Evolutionary conservation across 92 coral and sea anemone genomes (phyloP), one percentile per base, ranked within the genome.

Genomic region (Palythoa grandis): DNA sequence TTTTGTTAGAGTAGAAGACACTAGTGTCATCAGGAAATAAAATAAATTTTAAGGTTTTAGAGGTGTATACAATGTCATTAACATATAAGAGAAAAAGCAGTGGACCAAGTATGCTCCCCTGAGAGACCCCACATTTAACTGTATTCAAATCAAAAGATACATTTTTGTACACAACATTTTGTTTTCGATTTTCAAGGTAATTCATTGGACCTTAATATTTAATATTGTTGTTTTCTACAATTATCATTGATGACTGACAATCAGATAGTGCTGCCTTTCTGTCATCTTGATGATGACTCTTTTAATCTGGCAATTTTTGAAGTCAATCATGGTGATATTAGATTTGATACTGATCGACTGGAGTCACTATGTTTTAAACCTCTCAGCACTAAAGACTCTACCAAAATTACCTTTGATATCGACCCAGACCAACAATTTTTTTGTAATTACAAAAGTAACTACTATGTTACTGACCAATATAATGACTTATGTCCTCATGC

Each of bases 361-460:
- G 35, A 29, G 35, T 29, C 35, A 4, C 65, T 57, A 3, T 13
- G 1, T 57, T 57, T 13, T 57, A 57, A 57, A 57, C 65, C 65
- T 57, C 20, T 57, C 65, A 57, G 65, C 65, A 57, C 17, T n/a
- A 11, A 17, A 57, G 19, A 57, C 65, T 5, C 65, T 57, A 57
- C 65, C 0, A 5, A 13, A 57, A 57, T 57, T 57, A 57, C 65
- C 15, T 57, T 57, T 57, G 20, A 58, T 58, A 58, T 58, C 12
- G 56, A 40, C 72, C 40, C 40, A 68, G 72, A 24, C 40, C 72
- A 24, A 23, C 72, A 68, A 68, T 23, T 68, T 68, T 68, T 68
- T 1, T 11, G 72, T 68, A 23, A 8, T 23, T 12, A 68, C 40
- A 23, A 23, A 68, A 68, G 72, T 67, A 22, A 22, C 13, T 67